Evolutionary conservation across 2,797 vertebrate genomes (phyloP).

Genomic region (Acanthis flammea): DNA sequence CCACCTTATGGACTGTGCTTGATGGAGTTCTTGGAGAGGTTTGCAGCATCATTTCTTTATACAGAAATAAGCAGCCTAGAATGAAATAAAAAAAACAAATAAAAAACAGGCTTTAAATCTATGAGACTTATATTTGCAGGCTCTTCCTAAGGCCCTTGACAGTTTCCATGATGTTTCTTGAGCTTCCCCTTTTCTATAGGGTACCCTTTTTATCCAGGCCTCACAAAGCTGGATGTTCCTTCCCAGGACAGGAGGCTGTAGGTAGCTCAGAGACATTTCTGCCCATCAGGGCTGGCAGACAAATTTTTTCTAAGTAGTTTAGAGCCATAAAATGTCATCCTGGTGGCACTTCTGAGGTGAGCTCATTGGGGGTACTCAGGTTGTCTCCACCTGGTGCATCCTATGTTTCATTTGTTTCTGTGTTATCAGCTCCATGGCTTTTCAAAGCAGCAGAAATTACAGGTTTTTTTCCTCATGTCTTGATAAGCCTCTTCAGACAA

Average conservation of each 20-base stretch:
- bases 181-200: background rate
- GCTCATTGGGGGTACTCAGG: background rate
- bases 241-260: background rate
- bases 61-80: background rate
- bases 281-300: background rate
- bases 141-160: background rate
- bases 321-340: background rate
- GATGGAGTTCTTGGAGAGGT: background rate
- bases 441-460: background rate
- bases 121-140: background rate
- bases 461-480: background rate
- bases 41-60: background rate
- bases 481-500: background rate
- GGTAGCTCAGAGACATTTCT: background rate
- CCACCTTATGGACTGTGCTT: background rate
- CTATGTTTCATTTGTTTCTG: background rate
- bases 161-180: background rate
- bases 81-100: too few relatives aligned
- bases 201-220: background rate
- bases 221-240: background rate
- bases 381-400: background rate
- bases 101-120: background rate
- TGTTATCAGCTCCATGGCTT: background rate
- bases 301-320: background rate
- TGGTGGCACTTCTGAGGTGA: background rate